Base-by-base conservation (phyloP, 2,113 vertebrate species). In the Halcyon senegalensis region DNA sequence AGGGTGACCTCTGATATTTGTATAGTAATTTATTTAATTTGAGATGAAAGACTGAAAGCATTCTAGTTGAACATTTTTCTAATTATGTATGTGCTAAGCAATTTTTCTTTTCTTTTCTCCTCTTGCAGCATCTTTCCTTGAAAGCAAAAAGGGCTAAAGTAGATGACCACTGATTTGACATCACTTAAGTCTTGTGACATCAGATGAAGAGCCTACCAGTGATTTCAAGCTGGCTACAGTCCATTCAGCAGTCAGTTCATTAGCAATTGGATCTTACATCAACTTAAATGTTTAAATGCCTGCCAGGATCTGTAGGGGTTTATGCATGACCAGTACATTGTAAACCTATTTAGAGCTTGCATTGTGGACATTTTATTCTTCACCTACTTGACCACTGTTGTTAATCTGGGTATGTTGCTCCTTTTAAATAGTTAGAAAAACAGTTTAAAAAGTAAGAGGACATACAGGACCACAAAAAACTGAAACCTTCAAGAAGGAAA, bases 111-210 rank as follows among this genome's bases (percentile, higher is more conserved):
- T 31, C 2, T 19, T 91, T 79, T 91, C 35, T 35, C 35, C 35
- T 35, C 58, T 97, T 97, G 39, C 93, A 98, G 98, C 98, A 98
- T 92, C 98, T 98, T 95, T 98, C 98, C 23, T 97, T 98, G 87
- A 98, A 98, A 96, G 97, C 98, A 87, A 98, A 98, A 95, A 98
- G 97, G 67, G 97, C 88, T 90, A 98, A 98, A 96, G 97, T 98
- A 67, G 98, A 98, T 84, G 98, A 98, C 95, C 97, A 96, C 46
- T 98, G 97, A 98, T 60, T 21, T 33, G 55, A 93, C 53, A 18
- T 72, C 50, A 35, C 60, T 85, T 79, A 4, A 44, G 25, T 67
- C 48, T 87, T 66, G 19, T 74, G 84, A 37, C 37, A 50, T 64
- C 93, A 95, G 78, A 46, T 46, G 51, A 77, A 95, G 96, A 95